Conservation (phyloP, 2,797 vertebrate genomes). For the Eulemur albifrons region DNA sequence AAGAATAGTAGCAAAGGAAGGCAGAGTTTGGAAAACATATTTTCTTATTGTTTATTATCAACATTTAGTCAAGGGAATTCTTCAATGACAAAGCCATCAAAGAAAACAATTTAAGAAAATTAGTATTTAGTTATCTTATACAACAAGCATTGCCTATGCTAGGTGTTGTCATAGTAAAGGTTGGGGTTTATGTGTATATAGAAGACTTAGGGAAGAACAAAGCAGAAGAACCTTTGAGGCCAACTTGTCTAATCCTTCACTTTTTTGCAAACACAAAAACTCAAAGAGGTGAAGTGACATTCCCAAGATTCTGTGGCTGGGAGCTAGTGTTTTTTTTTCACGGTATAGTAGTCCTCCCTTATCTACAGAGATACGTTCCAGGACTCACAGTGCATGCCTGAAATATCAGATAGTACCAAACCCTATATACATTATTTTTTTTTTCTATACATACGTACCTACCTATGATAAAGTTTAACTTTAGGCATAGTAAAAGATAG, state of each 20-base stretch:
- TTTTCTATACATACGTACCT: not conserved
- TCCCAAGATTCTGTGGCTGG: not conserved
- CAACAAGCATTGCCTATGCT: not conserved
- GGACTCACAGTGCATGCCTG: not conserved
- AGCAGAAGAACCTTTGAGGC: not conserved
- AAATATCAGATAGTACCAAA: not conserved
- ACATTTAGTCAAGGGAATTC: not conserved
- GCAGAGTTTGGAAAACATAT: not conserved
- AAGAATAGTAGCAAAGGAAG: not conserved
- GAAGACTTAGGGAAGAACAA: not conserved
- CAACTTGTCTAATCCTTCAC: not conserved
- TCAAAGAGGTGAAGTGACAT: not conserved
- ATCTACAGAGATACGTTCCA: not conserved
- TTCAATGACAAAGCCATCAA: not conserved
- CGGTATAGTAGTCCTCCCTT: not conserved
- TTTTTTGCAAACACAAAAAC: not conserved
- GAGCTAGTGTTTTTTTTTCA: not conserved
- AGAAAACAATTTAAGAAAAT: conserved; percentile 28
- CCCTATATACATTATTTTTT: not conserved
- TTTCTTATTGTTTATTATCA: conserved; percentile 12
- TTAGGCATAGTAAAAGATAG: not conserved
- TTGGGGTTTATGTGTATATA: not conserved
- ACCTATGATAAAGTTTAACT: not conserved
- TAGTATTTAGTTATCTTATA: not conserved
- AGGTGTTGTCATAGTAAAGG: not conserved